Conservation (phyloP, 2,113 vertebrate genomes). For the Halichoerus grypus region DNA sequence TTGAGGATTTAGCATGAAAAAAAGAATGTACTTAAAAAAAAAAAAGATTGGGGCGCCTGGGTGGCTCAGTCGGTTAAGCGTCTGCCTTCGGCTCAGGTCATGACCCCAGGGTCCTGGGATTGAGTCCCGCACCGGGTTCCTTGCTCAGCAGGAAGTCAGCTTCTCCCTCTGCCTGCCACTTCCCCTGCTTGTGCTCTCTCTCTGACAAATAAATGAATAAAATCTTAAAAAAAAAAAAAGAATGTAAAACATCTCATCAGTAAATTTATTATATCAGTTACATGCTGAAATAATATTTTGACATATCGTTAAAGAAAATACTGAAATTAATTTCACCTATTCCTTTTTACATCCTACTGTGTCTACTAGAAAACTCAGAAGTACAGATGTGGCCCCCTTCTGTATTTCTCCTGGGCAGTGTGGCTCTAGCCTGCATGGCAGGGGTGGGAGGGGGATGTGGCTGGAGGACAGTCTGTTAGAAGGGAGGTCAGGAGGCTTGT, state of each 20-base stretch:
- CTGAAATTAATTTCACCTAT: neutral
- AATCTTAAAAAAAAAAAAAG: neutral
- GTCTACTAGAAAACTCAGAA: neutral
- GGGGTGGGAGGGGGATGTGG: neutral
- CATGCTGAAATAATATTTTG: neutral
- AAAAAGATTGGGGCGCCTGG: too few relatives aligned
- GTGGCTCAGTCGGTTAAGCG: neutral
- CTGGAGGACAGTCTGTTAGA: neutral
- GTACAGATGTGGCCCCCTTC: fast-evolving
- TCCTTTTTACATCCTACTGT: neutral
- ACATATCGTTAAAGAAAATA: neutral
- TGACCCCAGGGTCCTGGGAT: neutral
- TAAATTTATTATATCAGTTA: neutral
- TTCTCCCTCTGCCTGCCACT: neutral
- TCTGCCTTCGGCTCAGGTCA: neutral
- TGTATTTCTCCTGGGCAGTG: neutral
- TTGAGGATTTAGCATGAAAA: neutral
- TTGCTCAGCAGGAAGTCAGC: neutral
- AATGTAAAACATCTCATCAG: neutral
- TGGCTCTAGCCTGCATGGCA: neutral
- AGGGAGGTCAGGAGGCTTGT: neutral
- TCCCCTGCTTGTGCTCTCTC: too few relatives aligned
- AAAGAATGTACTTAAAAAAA: neutral
- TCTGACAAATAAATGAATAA: neutral
- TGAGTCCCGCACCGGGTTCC: neutral